Evolutionary conservation across 2,797 vertebrate species (phyloP).

Genomic region (Siniperca scherzeri): DNA sequence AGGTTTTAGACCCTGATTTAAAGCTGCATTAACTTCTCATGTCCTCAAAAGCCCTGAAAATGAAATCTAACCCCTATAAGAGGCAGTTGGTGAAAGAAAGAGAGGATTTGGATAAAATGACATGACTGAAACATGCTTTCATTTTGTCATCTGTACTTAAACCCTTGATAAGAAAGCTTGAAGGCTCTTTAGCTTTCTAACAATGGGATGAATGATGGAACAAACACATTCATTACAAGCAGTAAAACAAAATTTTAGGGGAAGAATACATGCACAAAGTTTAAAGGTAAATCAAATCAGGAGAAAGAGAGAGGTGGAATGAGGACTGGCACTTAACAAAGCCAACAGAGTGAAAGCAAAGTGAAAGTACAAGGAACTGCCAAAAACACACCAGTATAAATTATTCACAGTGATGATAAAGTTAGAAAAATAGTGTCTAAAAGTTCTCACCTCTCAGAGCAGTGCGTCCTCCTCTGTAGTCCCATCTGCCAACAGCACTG

Average conservation of each 20-base stretch:
- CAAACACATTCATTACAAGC: not conserved
- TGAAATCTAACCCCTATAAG: not conserved
- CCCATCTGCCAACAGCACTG: slow-evolving; percentile 52
- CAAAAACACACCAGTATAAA: not conserved
- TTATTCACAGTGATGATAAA: not conserved
- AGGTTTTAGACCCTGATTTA: not conserved
- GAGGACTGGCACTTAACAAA: not conserved
- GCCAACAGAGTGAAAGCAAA: slow-evolving; percentile 18
- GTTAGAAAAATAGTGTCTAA: not conserved
- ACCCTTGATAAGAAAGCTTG: not conserved
- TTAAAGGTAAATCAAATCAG: not conserved
- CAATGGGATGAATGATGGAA: not conserved
- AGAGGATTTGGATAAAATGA: not conserved
- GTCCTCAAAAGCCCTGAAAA: not conserved
- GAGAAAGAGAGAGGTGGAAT: not conserved
- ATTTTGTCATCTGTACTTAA: slow-evolving; percentile 32
- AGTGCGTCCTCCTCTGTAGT: slow-evolving; percentile 28
- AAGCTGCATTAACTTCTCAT: not conserved
- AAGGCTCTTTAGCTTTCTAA: not conserved
- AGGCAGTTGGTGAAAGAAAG: not conserved
- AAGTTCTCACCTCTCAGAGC: slow-evolving; percentile 57
- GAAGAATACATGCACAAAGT: not conserved
- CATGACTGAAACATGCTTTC: slow-evolving; percentile 50
- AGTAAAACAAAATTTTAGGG: not conserved
- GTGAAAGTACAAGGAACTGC: slow-evolving; percentile 30